A percentile compares a stretch with the other conserved stretches of the same genome.
These are phyloP conservation scores for Clarias batrachus DNA, from an alignment of 2,113 vertebrate genomes.

Conservation along the genomic window DNA sequence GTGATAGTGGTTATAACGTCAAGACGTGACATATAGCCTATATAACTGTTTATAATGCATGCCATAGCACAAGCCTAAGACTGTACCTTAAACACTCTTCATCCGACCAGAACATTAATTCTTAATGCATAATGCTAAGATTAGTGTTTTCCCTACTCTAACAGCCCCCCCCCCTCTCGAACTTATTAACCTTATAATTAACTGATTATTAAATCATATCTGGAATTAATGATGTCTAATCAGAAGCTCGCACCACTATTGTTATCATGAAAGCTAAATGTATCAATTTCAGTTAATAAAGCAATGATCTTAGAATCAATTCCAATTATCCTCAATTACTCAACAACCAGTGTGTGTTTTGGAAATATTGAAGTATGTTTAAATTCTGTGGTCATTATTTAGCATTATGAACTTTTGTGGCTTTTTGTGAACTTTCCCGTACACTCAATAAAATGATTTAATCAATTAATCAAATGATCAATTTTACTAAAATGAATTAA, in stretches of 20 bases:
- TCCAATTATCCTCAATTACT: not conserved
- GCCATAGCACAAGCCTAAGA: not conserved
- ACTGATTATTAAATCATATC: not conserved
- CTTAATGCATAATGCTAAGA: not conserved
- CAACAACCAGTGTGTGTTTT: not conserved
- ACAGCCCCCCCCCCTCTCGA: not conserved
- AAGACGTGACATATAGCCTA: not conserved
- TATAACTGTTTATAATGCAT: not conserved
- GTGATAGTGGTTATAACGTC: not conserved
- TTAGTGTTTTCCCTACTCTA: not conserved
- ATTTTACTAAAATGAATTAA: too few species aligned
- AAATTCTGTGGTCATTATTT: not conserved
- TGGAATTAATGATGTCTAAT: not conserved
- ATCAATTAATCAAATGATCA: too few species aligned
- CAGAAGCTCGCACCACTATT: not conserved
- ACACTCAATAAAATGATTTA: not conserved
- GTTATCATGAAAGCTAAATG: not conserved
- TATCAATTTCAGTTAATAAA: not conserved
- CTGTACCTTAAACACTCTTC: not conserved
- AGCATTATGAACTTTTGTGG: not conserved
- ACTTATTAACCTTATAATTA: not conserved
- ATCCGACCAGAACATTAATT: too few species aligned
- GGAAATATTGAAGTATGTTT: not conserved
- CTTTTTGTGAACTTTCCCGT: not conserved
- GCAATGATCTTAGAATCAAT: not conserved